These are phyloP conservation scores for Philopedon plagiatum DNA, from an alignment of 2,888 invertebrate genomes.

Conservation along the genomic window DNA sequence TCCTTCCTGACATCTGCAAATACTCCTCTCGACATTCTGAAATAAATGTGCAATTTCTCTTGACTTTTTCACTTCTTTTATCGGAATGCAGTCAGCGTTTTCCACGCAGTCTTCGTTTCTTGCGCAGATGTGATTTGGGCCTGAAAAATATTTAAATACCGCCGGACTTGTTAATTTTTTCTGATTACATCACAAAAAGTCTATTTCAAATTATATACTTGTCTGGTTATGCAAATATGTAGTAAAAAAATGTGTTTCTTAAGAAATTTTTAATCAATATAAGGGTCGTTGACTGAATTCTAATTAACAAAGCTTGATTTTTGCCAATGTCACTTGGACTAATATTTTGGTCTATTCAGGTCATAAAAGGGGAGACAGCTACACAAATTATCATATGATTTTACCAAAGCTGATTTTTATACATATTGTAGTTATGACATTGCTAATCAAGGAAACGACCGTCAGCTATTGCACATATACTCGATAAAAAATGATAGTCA, in stretches of 20 bases:
- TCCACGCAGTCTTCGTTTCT: slow-evolving; percentile 64
- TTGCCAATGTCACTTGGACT: slow-evolving; percentile 1
- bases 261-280: slow-evolving; percentile 7
- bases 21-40: slow-evolving; percentile 45
- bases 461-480: too few species aligned
- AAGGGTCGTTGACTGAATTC: slow-evolving; percentile 27
- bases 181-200: not conserved
- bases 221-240: not conserved
- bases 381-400: too few species aligned
- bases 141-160: slow-evolving; percentile 54
- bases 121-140: slow-evolving; percentile 63
- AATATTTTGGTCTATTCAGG: too few species aligned
- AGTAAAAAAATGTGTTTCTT: not conserved
- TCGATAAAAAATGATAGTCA: too few species aligned
- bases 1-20: slow-evolving; percentile 61
- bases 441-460: too few species aligned
- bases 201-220: not conserved
- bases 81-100: slow-evolving; percentile 61
- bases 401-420: too few species aligned
- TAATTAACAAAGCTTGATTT: slow-evolving; percentile 17
- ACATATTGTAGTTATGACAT: too few species aligned
- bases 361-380: too few species aligned
- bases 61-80: slow-evolving; percentile 54
- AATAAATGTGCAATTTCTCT: slow-evolving; percentile 42
- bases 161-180: not conserved